phyloP scores from a whole-genome alignment of 2,797 vertebrate genomes.

The Huso huso region DNA sequence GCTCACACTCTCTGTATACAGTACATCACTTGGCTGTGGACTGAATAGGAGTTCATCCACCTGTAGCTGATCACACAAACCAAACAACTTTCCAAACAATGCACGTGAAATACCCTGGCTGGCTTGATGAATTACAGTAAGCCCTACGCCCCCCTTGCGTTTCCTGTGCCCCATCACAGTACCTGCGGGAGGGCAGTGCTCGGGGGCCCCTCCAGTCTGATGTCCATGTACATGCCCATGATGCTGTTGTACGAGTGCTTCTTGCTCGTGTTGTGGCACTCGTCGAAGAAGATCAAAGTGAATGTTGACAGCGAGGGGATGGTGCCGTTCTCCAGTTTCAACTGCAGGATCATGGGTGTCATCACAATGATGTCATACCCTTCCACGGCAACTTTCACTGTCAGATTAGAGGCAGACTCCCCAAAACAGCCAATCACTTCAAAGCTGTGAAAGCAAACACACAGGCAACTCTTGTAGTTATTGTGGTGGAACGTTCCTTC shows the following conservation, averaged over 20 bases:
- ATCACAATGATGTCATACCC: constrained; percentile 4
- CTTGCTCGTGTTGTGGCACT: constrained; percentile 12
- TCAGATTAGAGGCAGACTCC: not conserved
- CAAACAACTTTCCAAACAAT: no score
- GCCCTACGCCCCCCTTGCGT: no score
- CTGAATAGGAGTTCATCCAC: no score
- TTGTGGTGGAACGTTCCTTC: no score
- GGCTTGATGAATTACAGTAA: no score
- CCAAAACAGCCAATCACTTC: constrained; percentile 6
- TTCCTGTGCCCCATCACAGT: no score
- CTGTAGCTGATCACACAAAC: no score
- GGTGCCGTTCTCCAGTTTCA: constrained; percentile 1
- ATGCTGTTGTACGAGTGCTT: constrained; percentile 10
- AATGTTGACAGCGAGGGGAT: constrained; percentile 8
- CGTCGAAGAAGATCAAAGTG: constrained; percentile 15
- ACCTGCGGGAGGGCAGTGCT: constrained; percentile 6
- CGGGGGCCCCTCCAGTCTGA: not conserved
- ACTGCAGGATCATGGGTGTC: constrained; percentile 8
- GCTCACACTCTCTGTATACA: no score
- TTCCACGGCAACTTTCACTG: not conserved
- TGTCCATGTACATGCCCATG: constrained; percentile 12
- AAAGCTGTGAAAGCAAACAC: not conserved
- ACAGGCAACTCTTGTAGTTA: no score
- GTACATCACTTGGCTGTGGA: no score
- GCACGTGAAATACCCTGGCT: no score